Percentiles rank a stretch among this genome's conserved stretches.
phyloP scores from a whole-genome alignment of 2,113 vertebrate genomes.

The Otis tarda region DNA sequence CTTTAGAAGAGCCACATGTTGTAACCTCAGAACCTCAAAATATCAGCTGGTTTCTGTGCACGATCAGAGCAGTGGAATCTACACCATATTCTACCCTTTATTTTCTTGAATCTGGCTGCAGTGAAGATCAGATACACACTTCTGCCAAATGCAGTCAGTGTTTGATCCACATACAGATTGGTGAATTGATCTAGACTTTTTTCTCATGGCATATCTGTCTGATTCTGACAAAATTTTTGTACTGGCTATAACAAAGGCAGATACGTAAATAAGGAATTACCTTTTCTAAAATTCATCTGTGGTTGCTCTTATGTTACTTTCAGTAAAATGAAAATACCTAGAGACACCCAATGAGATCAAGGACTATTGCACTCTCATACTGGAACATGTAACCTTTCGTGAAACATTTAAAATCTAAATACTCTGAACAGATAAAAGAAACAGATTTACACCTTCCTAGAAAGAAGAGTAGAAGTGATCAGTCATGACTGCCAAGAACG shows the following conservation, averaged over 20 bases:
- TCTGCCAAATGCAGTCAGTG: not conserved
- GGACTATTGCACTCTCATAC: not conserved
- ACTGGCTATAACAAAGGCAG: not conserved
- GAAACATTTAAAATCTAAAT: not conserved
- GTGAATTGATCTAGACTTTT: not conserved
- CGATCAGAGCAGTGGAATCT: not conserved
- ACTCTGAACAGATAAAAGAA: not conserved
- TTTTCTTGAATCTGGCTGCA: not conserved
- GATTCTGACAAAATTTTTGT: not conserved
- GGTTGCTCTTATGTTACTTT: not conserved
- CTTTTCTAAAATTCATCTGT: not conserved
- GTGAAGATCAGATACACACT: not conserved
- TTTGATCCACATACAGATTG: not conserved
- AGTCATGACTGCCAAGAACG: not conserved
- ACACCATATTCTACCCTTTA: not conserved
- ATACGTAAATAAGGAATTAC: not conserved
- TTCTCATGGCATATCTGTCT: not conserved
- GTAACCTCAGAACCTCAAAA: conserved; percentile 33
- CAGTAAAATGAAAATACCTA: not conserved
- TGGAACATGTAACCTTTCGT: not conserved
- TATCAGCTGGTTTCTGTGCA: conserved; percentile 36
- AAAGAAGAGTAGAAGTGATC: not conserved
- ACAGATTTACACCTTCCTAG: not conserved
- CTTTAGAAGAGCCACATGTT: conserved; percentile 50
- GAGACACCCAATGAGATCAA: not conserved